phyloP scores from a whole-genome alignment of 1,140 invertebrate species.

The Diplogasteroides magnus region DNA sequence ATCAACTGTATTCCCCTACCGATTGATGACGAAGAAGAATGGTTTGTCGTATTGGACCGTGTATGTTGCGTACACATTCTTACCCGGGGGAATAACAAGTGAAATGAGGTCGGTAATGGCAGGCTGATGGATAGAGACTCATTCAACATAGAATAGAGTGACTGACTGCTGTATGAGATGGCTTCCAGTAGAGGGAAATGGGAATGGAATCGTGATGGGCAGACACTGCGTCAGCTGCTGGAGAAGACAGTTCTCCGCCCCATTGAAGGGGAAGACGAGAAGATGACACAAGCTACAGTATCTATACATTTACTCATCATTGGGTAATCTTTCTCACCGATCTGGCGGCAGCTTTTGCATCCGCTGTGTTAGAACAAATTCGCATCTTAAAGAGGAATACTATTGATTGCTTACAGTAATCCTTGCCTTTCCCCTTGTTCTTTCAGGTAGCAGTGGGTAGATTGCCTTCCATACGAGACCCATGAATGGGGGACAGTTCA shows the following conservation, averaged over 20 bases:
- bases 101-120: constrained; percentile 15
- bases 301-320: not conserved
- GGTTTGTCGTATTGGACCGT: constrained; percentile 18
- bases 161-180: not conserved
- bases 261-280: not conserved
- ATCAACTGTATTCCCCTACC: constrained; percentile 7
- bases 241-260: not conserved
- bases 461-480: constrained; percentile 34
- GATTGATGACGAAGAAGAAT: constrained; percentile 25
- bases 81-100: constrained; percentile 15
- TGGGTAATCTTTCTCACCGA: constrained; percentile 5
- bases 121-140: not conserved
- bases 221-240: constrained; percentile 1
- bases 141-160: not conserved
- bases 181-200: not conserved
- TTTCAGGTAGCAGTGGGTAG: constrained; percentile 30
- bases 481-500: constrained; percentile 35
- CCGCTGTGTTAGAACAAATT: not conserved
- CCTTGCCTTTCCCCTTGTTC: constrained; percentile 31
- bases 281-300: not conserved
- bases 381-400: constrained; percentile 18
- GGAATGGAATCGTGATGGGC: constrained; percentile 15
- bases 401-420: constrained; percentile 24
- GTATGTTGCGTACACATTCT: constrained; percentile 16
- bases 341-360: not conserved